A percentile compares a stretch with the other conserved stretches of the same genome.
Conservation (phyloP, 1,140 invertebrate genomes). For the Armadillidium nasatum region DNA sequence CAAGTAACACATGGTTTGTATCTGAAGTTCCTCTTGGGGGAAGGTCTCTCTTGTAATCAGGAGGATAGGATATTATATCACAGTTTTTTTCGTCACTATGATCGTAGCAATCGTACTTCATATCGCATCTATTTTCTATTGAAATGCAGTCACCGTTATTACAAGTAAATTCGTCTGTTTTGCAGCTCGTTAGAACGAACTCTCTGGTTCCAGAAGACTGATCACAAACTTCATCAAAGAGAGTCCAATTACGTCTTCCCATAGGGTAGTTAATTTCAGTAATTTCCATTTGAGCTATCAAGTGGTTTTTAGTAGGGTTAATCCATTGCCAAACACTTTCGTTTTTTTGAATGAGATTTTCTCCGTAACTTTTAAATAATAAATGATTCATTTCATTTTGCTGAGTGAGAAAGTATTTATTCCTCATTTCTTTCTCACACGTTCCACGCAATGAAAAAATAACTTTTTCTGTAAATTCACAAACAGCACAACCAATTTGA, state of each 20-base stretch:
- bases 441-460: conserved; percentile 17
- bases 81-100: conserved; percentile 35
- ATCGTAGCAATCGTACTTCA: conserved; percentile 41
- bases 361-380: conserved; percentile 21
- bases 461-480: background rate
- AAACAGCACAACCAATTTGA: background rate
- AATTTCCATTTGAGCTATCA: conserved; percentile 12
- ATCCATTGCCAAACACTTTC: conserved; percentile 1
- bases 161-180: conserved; percentile 27
- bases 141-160: conserved; percentile 33
- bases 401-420: conserved; percentile 13
- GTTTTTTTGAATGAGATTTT: conserved; percentile 1
- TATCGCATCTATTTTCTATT: conserved; percentile 32
- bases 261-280: conserved; percentile 17
- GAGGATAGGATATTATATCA: conserved; percentile 34
- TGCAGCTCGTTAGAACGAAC: conserved; percentile 32
- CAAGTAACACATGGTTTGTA: conserved; percentile 20
- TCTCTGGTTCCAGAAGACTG: conserved; percentile 1
- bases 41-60: conserved; percentile 34
- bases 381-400: conserved; percentile 12
- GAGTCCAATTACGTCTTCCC: conserved; percentile 17
- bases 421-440: conserved; percentile 16
- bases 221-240: conserved; percentile 24
- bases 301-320: background rate
- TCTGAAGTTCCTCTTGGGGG: conserved; percentile 24